Evolutionary conservation across 2,797 vertebrate species (phyloP).

Genomic region (Psittacula derbiana): DNA sequence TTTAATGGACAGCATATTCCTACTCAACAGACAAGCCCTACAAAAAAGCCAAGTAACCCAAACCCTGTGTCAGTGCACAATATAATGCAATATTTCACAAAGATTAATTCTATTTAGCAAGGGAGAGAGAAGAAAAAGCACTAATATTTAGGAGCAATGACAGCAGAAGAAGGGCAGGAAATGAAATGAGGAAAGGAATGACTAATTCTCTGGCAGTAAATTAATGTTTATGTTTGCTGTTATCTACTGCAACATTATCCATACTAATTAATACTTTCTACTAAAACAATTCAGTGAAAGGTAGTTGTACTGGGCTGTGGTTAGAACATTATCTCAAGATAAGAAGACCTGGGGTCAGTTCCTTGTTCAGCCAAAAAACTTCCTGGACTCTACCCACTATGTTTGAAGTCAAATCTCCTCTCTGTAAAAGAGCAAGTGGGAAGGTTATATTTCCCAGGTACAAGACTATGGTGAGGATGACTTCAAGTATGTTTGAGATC

Average conservation of each 20-base stretch:
- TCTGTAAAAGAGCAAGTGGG: neutral
- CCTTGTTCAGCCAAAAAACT: neutral
- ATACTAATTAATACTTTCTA: neutral
- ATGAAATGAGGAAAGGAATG: neutral
- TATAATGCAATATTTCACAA: neutral
- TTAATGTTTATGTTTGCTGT: neutral
- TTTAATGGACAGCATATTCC: neutral
- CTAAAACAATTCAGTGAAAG: neutral
- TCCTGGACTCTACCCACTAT: neutral
- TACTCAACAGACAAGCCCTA: neutral
- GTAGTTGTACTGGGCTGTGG: neutral
- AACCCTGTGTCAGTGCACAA: accelerated
- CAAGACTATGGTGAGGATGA: neutral
- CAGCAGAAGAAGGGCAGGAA: neutral
- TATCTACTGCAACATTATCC: neutral
- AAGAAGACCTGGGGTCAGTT: neutral
- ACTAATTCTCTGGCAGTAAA: neutral
- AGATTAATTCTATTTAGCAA: neutral
- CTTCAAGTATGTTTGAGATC: neutral
- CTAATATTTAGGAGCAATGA: neutral
- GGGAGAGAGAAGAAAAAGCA: neutral
- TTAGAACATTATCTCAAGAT: neutral
- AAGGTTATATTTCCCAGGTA: neutral
- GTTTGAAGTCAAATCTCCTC: neutral
- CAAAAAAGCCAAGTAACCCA: neutral